Conservation (phyloP, 2,113 vertebrate species). For the Sisor rabdophorus region DNA sequence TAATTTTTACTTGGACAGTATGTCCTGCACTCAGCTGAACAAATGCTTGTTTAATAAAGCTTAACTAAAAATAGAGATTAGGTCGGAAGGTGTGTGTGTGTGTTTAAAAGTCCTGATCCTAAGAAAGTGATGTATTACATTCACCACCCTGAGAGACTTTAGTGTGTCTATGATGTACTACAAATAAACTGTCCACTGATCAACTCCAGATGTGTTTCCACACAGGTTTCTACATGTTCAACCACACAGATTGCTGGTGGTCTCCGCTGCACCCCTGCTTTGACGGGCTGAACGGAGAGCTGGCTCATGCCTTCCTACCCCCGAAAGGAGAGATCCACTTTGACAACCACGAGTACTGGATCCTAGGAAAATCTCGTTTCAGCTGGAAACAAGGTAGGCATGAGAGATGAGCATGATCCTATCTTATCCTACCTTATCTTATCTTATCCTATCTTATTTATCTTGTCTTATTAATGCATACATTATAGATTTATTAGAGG, state of each 20-base stretch:
- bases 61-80: no score
- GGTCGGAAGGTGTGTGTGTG: no score
- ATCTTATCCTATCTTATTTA: no score
- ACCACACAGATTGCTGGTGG: slow-evolving; percentile 78
- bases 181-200: background rate
- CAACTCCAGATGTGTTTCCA: background rate
- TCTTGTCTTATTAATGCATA: no score
- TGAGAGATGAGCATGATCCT: background rate
- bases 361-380: slow-evolving; percentile 77
- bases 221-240: slow-evolving; percentile 78
- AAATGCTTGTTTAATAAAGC: no score
- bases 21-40: no score
- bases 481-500: no score
- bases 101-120: background rate
- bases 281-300: slow-evolving; percentile 76
- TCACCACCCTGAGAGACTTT: background rate
- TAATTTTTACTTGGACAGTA: no score
- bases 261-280: slow-evolving; percentile 79
- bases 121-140: background rate
- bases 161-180: background rate
- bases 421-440: no score
- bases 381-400: slow-evolving; percentile 78
- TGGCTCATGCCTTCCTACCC: slow-evolving; percentile 79
- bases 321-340: slow-evolving; percentile 79
- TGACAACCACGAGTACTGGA: slow-evolving; percentile 82